These are phyloP conservation scores for Nomada flava DNA, from an alignment of 2,888 invertebrate species.

Conservation along the genomic window DNA sequence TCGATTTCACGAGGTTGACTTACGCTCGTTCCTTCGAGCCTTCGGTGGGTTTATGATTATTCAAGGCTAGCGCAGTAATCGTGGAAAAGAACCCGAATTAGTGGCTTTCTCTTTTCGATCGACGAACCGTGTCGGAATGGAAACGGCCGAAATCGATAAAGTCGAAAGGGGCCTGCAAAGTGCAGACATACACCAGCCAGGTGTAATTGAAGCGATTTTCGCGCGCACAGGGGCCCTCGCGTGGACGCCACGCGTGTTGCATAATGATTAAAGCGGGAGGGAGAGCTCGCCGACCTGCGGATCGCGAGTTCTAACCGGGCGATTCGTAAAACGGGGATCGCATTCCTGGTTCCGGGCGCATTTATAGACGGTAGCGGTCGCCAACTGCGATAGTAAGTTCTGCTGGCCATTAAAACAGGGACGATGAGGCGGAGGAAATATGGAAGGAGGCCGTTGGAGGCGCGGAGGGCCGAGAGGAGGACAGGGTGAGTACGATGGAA, in stretches of 20 bases:
- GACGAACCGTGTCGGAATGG: no score
- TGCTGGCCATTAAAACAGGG: constrained; percentile 70
- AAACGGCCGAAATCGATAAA: background rate
- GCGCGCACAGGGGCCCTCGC: background rate
- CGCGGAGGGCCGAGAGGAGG: constrained; percentile 23
- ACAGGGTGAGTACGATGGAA: constrained; percentile 38
- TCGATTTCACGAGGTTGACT: no score
- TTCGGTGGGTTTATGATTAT: no score
- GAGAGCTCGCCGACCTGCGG: background rate
- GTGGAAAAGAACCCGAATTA: no score
- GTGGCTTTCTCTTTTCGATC: no score
- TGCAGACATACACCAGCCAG: background rate
- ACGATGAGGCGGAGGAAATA: constrained; percentile 52
- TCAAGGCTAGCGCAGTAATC: no score
- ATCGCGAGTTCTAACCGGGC: constrained; percentile 5
- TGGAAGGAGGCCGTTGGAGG: constrained; percentile 31
- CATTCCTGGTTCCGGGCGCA: constrained; percentile 27
- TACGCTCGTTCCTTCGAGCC: no score
- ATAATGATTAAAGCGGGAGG: constrained; percentile 28
- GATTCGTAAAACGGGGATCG: constrained; percentile 22
- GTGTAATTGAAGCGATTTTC: constrained; percentile 19
- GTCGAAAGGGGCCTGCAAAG: background rate
- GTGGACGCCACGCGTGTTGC: constrained; percentile 16
- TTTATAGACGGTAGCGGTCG: constrained; percentile 30
- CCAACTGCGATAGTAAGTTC: constrained; percentile 57